Percentiles rank a stretch among this genome's conserved stretches.
phyloP scores from a whole-genome alignment of 2,888 invertebrate genomes.

The Antitype chi region DNA sequence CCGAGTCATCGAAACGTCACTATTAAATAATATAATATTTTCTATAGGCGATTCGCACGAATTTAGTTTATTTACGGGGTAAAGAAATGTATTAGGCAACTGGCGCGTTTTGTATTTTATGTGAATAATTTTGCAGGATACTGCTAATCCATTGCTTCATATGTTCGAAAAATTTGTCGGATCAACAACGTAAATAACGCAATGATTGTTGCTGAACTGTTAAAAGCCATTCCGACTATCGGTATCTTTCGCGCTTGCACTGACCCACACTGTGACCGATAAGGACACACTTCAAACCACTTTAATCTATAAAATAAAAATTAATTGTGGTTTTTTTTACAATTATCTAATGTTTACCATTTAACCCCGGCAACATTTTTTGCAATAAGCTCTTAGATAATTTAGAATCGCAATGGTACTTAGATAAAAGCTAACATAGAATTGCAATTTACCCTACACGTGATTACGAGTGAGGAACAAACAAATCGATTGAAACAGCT shows the following conservation, averaged over 20 bases:
- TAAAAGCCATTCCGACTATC: too few relatives aligned
- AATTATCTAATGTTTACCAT: neutral
- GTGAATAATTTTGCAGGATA: too few relatives aligned
- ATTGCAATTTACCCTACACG: conserved; percentile 32
- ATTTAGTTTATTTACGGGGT: too few relatives aligned
- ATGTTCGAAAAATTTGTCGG: too few relatives aligned
- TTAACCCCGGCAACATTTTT: neutral
- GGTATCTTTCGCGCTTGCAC: neutral
- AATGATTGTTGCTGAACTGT: too few relatives aligned
- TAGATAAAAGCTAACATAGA: conserved; percentile 9
- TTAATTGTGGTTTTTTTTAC: neutral
- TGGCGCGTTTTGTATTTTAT: too few relatives aligned
- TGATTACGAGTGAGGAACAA: conserved; percentile 35
- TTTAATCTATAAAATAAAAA: neutral
- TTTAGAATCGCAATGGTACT: neutral
- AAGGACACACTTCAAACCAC: neutral
- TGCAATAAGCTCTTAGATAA: neutral
- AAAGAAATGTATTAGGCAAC: too few relatives aligned
- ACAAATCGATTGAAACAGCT: conserved; percentile 31
- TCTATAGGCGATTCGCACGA: too few relatives aligned
- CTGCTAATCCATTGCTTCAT: too few relatives aligned
- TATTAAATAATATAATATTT: too few relatives aligned
- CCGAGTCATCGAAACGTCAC: too few relatives aligned
- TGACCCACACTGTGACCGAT: neutral
- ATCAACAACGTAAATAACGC: too few relatives aligned